Conservation (phyloP, 2,797 vertebrate species). For the Gephyroberyx darwinii region DNA sequence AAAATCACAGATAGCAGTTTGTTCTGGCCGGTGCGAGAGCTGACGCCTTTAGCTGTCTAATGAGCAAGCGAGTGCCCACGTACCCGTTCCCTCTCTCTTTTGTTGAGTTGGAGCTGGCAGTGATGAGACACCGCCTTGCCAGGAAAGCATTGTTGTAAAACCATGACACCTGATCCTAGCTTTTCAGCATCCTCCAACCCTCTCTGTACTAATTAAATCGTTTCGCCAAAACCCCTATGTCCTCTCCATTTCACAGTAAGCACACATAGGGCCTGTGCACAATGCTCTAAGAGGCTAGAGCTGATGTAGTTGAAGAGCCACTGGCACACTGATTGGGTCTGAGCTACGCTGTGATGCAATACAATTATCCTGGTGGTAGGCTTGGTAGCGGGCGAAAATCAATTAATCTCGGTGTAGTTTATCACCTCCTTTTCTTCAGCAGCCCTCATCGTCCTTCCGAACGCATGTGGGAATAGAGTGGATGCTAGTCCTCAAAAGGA, state of each 20-base stretch:
- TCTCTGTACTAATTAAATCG: slow-evolving; percentile 69
- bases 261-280: slow-evolving; percentile 30
- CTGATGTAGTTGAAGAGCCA: slow-evolving; percentile 51
- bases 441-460: slow-evolving; percentile 10
- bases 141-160: slow-evolving; percentile 71
- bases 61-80: slow-evolving; percentile 57
- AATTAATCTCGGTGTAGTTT: slow-evolving; percentile 17
- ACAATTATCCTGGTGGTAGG: slow-evolving; percentile 13
- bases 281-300: slow-evolving; percentile 36
- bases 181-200: slow-evolving; percentile 58
- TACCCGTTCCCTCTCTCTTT: slow-evolving; percentile 33
- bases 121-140: slow-evolving; percentile 55
- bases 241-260: slow-evolving; percentile 61
- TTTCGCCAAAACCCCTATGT: slow-evolving; percentile 59
- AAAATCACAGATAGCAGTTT: slow-evolving; percentile 29
- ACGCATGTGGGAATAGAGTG: slow-evolving; percentile 28
- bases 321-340: slow-evolving; percentile 25
- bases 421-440: background rate
- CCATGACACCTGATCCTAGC: slow-evolving; percentile 76
- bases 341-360: slow-evolving; percentile 42
- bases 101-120: slow-evolving; percentile 66
- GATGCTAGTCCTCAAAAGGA: slow-evolving; percentile 14
- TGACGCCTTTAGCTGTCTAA: slow-evolving; percentile 61
- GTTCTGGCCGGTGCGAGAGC: slow-evolving; percentile 43
- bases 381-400: slow-evolving; percentile 10